phyloP scores from a whole-genome alignment of 2,113 vertebrate genomes.

The Zingel zingel region DNA sequence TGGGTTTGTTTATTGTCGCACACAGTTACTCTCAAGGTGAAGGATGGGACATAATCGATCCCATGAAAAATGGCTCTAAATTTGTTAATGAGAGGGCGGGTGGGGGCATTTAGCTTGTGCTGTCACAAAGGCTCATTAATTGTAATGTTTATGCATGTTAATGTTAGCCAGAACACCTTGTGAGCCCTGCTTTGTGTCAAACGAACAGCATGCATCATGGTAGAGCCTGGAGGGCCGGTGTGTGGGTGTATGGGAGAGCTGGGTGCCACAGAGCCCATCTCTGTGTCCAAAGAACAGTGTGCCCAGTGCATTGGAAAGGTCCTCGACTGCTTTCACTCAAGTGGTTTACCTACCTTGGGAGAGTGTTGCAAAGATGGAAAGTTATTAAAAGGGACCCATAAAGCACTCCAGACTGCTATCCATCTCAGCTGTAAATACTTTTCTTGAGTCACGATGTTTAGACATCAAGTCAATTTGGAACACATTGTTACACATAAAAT shows the following conservation, averaged over 20 bases:
- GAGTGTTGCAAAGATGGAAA: slow-evolving; percentile 53
- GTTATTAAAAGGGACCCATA: slow-evolving; percentile 11
- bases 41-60: slow-evolving; percentile 42
- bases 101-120: slow-evolving; percentile 43
- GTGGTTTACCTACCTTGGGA: slow-evolving; percentile 21
- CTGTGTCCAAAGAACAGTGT: not conserved
- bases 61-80: slow-evolving; percentile 54
- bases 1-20: slow-evolving; percentile 52
- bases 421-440: slow-evolving; percentile 27
- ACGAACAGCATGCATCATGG: slow-evolving; percentile 41
- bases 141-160: slow-evolving; percentile 75
- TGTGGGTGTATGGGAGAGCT: slow-evolving; percentile 1
- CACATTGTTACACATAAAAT: slow-evolving; percentile 22
- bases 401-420: slow-evolving; percentile 17
- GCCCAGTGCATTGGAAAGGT: slow-evolving; percentile 21
- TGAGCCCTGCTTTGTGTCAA: slow-evolving; percentile 71
- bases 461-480: slow-evolving; percentile 32
- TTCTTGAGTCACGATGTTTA: slow-evolving; percentile 45
- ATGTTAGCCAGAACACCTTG: slow-evolving; percentile 68
- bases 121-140: slow-evolving; percentile 68
- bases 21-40: slow-evolving; percentile 35
- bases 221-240: slow-evolving; percentile 16
- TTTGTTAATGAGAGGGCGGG: slow-evolving; percentile 40
- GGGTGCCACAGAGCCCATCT: slow-evolving; percentile 47
- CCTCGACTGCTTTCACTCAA: slow-evolving; percentile 50